Base-by-base conservation (phyloP, 2,113 vertebrate species). In the Australoheros scitulus region DNA sequence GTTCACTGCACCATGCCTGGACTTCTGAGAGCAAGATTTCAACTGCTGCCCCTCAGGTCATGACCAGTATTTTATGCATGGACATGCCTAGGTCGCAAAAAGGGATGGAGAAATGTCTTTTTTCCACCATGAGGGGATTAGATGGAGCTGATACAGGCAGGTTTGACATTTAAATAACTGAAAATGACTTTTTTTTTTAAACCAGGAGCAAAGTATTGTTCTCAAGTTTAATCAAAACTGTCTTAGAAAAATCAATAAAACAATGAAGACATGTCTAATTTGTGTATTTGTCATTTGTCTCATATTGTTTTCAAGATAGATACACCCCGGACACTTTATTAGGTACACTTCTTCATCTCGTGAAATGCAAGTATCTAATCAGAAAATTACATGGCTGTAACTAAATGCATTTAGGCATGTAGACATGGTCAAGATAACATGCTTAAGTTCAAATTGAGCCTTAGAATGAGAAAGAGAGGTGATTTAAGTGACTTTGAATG, bases 151-250 rank as follows among this genome's bases (percentile, higher is more conserved):
- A 70, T 9, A 80, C 68, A 65, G 83, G 78, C 61, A 64, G 80
- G 56, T 87, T 83, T 89, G 76, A 92, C 88, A 89, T 91, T 93
- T 91, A 88, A 79, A 82, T 76, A 70, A 82, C 59, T 24, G 14
- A 24, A 82, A 64, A 18, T 26, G 52, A 9, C 7, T 0, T 38
- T 76, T 82, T 56, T 77, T 47, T 58, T 7, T 7, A 4, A 0
- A 75, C 6, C 14, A 59, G 29, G 43, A 75, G 11, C n/a, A 36
- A 82, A 82, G 34, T 56, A 52, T 14, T 13, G 41, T 18, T 32
- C 34, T 56, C 7, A 18, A 75, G 43, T 72, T 76, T 38, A 57
- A 78, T 76, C 38, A 59, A 77, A 78, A 10, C 14, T 77, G 26
- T 77, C 58, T 59, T 43, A 64, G 47, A 6, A 64, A 59, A 85